A percentile compares a stretch with the other conserved stretches of the same genome.
Conservation (phyloP, 2,888 invertebrate species). For the Chromoteleia sp. region DNA sequence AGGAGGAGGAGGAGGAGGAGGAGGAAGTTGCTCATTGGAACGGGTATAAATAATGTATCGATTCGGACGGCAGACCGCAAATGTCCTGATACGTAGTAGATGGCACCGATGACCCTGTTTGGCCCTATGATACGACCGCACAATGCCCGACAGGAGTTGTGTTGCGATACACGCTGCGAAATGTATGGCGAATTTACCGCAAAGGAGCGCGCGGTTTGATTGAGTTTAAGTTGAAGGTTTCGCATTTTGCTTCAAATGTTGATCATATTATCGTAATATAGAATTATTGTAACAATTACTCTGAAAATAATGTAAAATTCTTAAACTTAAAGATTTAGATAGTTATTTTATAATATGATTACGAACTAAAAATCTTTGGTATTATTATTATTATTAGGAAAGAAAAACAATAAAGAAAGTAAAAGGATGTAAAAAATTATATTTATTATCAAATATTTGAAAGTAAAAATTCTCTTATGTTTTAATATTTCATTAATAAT, state of each 20-base stretch:
- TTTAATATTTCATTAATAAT: no score
- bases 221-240: constrained; percentile 30
- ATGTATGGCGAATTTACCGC: constrained; percentile 48
- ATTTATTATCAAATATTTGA: no score
- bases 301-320: no score
- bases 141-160: constrained; percentile 56
- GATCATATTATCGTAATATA: no score
- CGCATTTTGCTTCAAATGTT: constrained; percentile 12
- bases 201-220: constrained; percentile 38
- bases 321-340: no score
- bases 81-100: constrained; percentile 78
- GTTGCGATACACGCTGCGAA: constrained; percentile 46
- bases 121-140: constrained; percentile 70
- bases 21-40: constrained; percentile 11
- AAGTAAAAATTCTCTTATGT: no score
- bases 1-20: background rate
- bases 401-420: no score
- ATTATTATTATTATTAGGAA: no score
- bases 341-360: no score
- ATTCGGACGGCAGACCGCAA: constrained; percentile 75
- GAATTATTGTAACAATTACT: no score
- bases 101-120: constrained; percentile 78
- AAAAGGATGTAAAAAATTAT: no score
- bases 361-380: no score
- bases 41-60: constrained; percentile 65